phyloP scores from a whole-genome alignment of 2,888 invertebrate genomes.

The Biston betularia region DNA sequence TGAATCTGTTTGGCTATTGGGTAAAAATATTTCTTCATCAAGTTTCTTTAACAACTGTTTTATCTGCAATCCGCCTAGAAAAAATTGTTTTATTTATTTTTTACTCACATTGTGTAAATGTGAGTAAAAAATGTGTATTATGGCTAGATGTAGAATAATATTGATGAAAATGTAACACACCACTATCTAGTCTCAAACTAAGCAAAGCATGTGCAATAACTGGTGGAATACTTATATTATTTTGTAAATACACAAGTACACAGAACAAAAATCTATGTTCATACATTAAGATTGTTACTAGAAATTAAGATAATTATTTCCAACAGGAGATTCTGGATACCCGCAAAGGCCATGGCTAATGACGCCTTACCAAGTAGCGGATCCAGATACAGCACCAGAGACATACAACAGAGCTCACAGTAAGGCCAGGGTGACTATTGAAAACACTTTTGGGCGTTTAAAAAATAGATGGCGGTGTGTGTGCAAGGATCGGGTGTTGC shows the following conservation, averaged over 20 bases:
- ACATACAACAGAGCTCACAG: not conserved
- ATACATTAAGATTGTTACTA: not conserved
- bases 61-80: no score
- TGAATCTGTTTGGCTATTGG: not conserved
- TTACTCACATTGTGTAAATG: no score
- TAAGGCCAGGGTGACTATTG: not conserved
- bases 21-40: not conserved
- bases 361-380: not conserved
- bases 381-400: not conserved
- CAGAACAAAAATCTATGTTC: no score
- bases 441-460: not conserved
- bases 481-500: not conserved
- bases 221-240: no score
- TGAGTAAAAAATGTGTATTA: no score
- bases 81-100: no score
- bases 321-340: not conserved
- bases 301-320: not conserved
- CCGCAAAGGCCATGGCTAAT: not conserved
- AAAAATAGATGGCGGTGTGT: not conserved
- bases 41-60: no score
- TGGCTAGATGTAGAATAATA: no score
- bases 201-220: no score
- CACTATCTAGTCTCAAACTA: no score
- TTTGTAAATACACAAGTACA: no score
- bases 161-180: no score